Evolutionary conservation across 2,888 invertebrate genomes (phyloP), one percentile per base, ranked within the genome.

Genomic region (Gymnosoma rotundatum): DNA sequence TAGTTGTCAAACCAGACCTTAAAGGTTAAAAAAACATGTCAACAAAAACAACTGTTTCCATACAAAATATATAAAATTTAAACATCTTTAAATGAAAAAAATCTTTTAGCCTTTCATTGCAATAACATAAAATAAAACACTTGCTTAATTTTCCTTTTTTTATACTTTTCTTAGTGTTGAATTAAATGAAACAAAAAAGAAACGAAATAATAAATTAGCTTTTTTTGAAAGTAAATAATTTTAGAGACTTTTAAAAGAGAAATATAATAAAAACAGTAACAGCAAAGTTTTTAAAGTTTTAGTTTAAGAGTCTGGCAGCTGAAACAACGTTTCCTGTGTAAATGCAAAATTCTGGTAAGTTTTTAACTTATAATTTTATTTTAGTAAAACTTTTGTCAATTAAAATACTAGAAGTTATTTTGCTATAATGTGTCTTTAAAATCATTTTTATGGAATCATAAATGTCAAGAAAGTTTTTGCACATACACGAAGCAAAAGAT

Each of bases 291-390:
- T 50, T 38, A 72, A 42, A 21, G 12, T 45, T 73, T 80, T 45
- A 61, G 20, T 54, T 48, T 32, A 69, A 58, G 16, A 81, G 54
- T 20, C 38, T 54, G 21, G 54, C 42, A 64, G 63, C 64, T 58
- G 32, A 12, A 45, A 16, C 52, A 79, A 66, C 70, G 50, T 20
- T 69, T 32, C 20, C 21, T 32, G 36, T 67, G 63, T 66, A 75
- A 69, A 80, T 73, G 73, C 54, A 69, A 56, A 61, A 52, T 74
- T 67, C 25, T 81, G 86, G 86, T 86, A 76, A 86, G 86, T 86
- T 54, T 4, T 42, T n/a, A 25, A 48, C 14, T 18, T 48, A n/a
- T 16, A 48, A 48, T 5, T 45, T 25, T 25, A 25, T 25, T 16
- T 16, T n/a, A 48, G 16, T 6, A 14, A 48, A 48, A 48, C 3